phyloP scores from a whole-genome alignment of 2,113 vertebrate species.

The Asarcornis scutulata region DNA sequence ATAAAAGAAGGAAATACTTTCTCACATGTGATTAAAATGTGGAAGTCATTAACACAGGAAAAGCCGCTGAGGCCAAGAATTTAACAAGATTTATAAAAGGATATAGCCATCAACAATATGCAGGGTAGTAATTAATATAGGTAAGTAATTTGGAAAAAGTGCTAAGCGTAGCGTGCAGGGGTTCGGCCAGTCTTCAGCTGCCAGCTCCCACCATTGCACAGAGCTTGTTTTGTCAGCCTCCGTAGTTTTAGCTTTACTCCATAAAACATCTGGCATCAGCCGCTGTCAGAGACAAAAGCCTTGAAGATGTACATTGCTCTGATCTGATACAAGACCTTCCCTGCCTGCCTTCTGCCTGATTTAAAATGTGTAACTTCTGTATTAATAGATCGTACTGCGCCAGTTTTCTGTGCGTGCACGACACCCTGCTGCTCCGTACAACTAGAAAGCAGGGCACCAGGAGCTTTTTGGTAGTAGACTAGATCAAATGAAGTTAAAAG shows the following conservation, averaged over 20 bases:
- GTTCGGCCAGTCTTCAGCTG: not conserved
- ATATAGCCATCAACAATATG: not conserved
- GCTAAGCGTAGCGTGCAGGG: not conserved
- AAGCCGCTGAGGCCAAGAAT: slow-evolving; percentile 13
- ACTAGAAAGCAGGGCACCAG: not conserved
- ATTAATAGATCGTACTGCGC: not conserved
- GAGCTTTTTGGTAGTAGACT: not conserved
- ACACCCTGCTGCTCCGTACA: not conserved
- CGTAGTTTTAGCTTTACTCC: not conserved
- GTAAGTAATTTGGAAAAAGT: not conserved
- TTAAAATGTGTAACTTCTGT: not conserved
- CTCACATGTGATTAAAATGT: not conserved
- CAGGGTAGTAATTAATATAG: not conserved
- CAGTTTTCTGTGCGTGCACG: fast-evolving
- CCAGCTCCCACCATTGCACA: not conserved
- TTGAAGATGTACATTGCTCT: not conserved
- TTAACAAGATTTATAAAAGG: not conserved
- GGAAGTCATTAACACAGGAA: slow-evolving; percentile 46
- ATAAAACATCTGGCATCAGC: not conserved
- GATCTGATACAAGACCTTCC: fast-evolving
- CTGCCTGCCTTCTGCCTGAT: not conserved
- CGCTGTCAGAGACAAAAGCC: fast-evolving
- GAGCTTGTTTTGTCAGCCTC: not conserved
- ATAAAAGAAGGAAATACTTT: slow-evolving; percentile 35
- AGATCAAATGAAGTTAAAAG: not conserved